phyloP scores from a whole-genome alignment of 1,140 invertebrate species.

The Eupeodes corollae region DNA sequence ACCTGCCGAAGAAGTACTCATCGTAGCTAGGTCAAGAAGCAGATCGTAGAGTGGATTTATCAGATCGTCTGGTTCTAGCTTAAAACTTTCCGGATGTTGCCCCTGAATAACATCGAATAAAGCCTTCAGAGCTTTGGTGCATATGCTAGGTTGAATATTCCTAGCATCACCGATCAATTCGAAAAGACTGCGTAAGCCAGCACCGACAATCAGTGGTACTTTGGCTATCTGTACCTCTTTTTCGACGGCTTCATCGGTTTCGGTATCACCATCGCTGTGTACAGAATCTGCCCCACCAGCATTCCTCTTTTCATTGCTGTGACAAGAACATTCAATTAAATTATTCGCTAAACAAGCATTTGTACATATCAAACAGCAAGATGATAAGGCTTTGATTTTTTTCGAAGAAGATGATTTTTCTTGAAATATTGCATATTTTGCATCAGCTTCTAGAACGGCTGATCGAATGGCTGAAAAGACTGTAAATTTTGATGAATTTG shows the following conservation, averaged over 20 bases:
- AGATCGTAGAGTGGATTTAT: conserved; percentile 70
- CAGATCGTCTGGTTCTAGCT: conserved; percentile 57
- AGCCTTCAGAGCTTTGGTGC: conserved; percentile 74
- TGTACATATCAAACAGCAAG: conserved; percentile 27
- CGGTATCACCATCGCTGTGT: conserved; percentile 31
- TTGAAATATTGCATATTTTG: conserved; percentile 29
- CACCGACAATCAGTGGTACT: conserved; percentile 66
- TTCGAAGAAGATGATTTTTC: conserved; percentile 15
- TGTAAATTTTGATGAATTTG: conserved; percentile 37
- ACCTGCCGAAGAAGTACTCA: conserved; percentile 46
- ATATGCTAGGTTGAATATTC: conserved; percentile 66
- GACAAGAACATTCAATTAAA: conserved; percentile 28
- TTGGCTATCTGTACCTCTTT: conserved; percentile 24
- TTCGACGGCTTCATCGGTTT: conserved; percentile 27
- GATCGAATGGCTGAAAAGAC: conserved; percentile 34
- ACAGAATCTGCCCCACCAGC: conserved; percentile 15
- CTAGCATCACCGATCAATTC: conserved; percentile 81
- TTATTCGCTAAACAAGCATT: conserved; percentile 27
- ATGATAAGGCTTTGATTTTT: conserved; percentile 17
- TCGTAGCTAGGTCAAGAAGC: conserved; percentile 64
- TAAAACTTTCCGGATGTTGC: conserved; percentile 39
- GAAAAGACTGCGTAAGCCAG: conserved; percentile 83
- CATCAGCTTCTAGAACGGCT: conserved; percentile 32
- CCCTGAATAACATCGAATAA: conserved; percentile 83
- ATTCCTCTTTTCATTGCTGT: conserved; percentile 7